Percentiles rank a stretch among this genome's conserved stretches.
phyloP scores from a whole-genome alignment of 2,113 vertebrate genomes.

The Chaetodon trifascialis region DNA sequence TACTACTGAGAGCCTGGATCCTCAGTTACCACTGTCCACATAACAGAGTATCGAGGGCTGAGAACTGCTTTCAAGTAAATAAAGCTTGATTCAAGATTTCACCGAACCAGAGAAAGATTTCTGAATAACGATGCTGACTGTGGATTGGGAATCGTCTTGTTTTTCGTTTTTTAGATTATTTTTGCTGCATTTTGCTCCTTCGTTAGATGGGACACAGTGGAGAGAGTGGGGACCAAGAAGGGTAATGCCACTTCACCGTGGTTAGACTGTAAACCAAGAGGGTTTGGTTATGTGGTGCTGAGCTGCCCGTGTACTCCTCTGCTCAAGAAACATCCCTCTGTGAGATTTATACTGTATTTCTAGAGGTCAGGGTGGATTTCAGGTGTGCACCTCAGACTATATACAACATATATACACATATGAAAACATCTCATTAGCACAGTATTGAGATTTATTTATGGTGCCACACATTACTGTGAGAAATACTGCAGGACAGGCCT shows the following conservation, averaged over 20 bases:
- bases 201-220: slow-evolving; percentile 4
- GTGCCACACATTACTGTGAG: not conserved
- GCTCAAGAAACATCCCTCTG: slow-evolving; percentile 24
- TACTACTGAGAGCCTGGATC: slow-evolving; percentile 43
- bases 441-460: slow-evolving; percentile 26
- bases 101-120: slow-evolving; percentile 58
- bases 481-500: slow-evolving; percentile 3
- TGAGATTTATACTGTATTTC: slow-evolving; percentile 17
- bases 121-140: slow-evolving; percentile 52
- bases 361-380: slow-evolving; percentile 10
- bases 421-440: slow-evolving; percentile 17
- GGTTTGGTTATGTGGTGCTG: not conserved
- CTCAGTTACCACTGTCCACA: slow-evolving; percentile 53
- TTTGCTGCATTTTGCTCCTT: slow-evolving; percentile 39
- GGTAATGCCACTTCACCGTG: slow-evolving; percentile 22
- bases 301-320: not conserved
- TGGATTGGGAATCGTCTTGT: slow-evolving; percentile 36
- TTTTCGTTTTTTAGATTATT: slow-evolving; percentile 30
- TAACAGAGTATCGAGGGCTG: slow-evolving; percentile 48
- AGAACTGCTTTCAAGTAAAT: slow-evolving; percentile 64
- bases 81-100: slow-evolving; percentile 54
- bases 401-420: not conserved
- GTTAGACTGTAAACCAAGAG: slow-evolving; percentile 23
- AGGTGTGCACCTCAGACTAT: not conserved
- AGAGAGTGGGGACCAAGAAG: slow-evolving; percentile 15